Evolutionary conservation across 2,113 vertebrate genomes (phyloP).

Genomic region (Girardinichthys multiradiatus): DNA sequence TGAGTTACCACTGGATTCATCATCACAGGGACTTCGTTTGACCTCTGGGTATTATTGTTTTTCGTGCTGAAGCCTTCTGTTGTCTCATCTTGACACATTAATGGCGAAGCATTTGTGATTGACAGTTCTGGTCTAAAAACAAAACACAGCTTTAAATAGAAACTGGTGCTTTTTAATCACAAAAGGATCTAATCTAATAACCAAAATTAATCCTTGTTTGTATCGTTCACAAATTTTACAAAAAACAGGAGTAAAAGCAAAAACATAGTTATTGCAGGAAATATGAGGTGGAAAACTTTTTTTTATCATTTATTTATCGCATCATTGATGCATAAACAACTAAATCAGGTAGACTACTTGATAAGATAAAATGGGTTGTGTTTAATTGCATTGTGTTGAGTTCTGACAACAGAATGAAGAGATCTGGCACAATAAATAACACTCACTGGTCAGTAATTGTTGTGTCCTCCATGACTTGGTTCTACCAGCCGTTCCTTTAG

Average conservation of each 20-base stretch:
- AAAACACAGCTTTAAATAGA: background rate
- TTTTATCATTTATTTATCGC: no score
- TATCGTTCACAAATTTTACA: background rate
- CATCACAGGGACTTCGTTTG: background rate
- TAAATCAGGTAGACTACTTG: no score
- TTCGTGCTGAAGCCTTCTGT: constrained; percentile 3
- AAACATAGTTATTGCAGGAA: background rate
- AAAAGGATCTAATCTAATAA: background rate
- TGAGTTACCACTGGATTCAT: constrained; percentile 73
- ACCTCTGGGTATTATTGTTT: constrained; percentile 34
- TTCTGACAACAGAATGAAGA: constrained; percentile 32
- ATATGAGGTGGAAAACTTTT: no score
- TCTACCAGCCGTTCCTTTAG: constrained; percentile 45
- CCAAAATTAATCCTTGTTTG: constrained; percentile 2
- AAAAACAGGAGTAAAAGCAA: background rate
- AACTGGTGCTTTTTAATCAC: background rate
- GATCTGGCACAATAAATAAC: constrained; percentile 32
- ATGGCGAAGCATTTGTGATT: constrained; percentile 1
- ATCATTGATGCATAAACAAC: background rate
- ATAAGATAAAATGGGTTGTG: background rate
- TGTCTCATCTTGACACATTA: constrained; percentile 15
- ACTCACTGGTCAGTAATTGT: constrained; percentile 74
- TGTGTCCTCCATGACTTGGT: constrained; percentile 65
- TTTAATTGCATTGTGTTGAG: constrained; percentile 37
- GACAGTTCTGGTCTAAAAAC: constrained; percentile 49